These are phyloP conservation scores for Argyresthia goedartella DNA, from an alignment of 2,888 invertebrate genomes.

Conservation along the genomic window DNA sequence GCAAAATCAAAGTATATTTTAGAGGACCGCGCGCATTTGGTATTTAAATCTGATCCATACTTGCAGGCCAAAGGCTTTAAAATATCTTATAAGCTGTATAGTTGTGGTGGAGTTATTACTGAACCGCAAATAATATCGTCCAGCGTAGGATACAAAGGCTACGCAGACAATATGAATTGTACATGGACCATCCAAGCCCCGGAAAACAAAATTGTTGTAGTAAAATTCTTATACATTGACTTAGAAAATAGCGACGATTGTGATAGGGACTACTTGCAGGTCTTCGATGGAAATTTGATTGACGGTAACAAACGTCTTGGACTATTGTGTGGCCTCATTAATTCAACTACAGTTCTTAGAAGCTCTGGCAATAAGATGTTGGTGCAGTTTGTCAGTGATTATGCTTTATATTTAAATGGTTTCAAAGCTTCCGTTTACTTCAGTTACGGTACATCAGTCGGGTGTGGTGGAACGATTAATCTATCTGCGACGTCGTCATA, in stretches of 20 bases:
- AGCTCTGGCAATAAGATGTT: conserved; percentile 72
- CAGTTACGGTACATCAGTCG: conserved; percentile 58
- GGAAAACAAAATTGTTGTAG: conserved; percentile 68
- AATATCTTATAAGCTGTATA: conserved; percentile 68
- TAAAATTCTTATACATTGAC: conserved; percentile 74
- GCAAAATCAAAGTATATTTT: conserved; percentile 33
- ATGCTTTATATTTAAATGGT: conserved; percentile 49
- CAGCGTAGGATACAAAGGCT: conserved; percentile 35
- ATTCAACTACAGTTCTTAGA: conserved; percentile 65
- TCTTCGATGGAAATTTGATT: conserved; percentile 61
- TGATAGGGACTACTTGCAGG: conserved; percentile 69
- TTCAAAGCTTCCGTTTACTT: conserved; percentile 75
- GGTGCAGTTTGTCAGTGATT: conserved; percentile 61
- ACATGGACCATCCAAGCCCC: conserved; percentile 85
- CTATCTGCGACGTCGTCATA: conserved; percentile 46
- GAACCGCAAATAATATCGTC: conserved; percentile 65
- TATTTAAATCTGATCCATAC: conserved; percentile 70
- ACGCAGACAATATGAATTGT: conserved; percentile 74
- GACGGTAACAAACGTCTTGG: conserved; percentile 57
- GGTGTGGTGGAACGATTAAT: conserved; percentile 79
- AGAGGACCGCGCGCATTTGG: conserved; percentile 44
- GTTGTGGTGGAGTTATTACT: conserved; percentile 83
- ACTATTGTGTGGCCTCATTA: conserved; percentile 76
- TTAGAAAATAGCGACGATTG: conserved; percentile 65
- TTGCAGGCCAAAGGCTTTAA: conserved; percentile 71